Conservation (phyloP, 2,888 invertebrate genomes). For the Oegoconia quadripuncta region DNA sequence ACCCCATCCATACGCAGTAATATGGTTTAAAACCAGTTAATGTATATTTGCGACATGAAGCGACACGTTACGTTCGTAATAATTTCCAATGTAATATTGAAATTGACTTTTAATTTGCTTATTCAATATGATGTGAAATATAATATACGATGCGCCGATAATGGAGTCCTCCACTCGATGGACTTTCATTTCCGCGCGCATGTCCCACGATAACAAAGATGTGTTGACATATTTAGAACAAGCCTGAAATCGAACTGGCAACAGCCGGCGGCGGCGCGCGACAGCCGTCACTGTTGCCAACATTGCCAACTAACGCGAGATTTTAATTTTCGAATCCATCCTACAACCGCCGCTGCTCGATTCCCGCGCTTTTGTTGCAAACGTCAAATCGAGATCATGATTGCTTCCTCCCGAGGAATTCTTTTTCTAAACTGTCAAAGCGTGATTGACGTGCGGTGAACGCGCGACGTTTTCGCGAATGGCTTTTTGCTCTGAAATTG, state of each 20-base stretch:
- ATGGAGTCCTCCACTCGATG: constrained; percentile 64
- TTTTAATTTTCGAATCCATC: constrained; percentile 77
- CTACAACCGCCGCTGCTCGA: constrained; percentile 37
- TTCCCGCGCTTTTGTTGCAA: constrained; percentile 58
- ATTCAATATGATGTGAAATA: constrained; percentile 34
- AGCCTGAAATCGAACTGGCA: constrained; percentile 75
- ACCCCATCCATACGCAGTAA: too few species aligned
- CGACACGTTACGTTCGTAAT: too few species aligned
- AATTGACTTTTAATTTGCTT: constrained; percentile 39
- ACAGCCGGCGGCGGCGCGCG: constrained; percentile 42
- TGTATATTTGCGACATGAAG: neutral
- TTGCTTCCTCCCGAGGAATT: constrained; percentile 51
- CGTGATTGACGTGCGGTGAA: constrained; percentile 53
- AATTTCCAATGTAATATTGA: neutral
- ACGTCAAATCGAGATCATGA: constrained; percentile 56
- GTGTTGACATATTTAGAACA: constrained; percentile 78
- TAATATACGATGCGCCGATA: constrained; percentile 66
- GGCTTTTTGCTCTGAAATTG: constrained; percentile 41
- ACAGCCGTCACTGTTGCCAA: constrained; percentile 66
- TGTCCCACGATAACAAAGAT: constrained; percentile 75
- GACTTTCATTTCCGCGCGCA: constrained; percentile 76
- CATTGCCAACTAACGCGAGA: constrained; percentile 58
- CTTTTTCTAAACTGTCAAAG: constrained; percentile 61
- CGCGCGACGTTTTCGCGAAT: constrained; percentile 29
- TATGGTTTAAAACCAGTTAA: neutral